Evolutionary conservation across 1,140 invertebrate species (phyloP), one percentile per base, ranked within the genome.

Genomic region (Zophobas morio): DNA sequence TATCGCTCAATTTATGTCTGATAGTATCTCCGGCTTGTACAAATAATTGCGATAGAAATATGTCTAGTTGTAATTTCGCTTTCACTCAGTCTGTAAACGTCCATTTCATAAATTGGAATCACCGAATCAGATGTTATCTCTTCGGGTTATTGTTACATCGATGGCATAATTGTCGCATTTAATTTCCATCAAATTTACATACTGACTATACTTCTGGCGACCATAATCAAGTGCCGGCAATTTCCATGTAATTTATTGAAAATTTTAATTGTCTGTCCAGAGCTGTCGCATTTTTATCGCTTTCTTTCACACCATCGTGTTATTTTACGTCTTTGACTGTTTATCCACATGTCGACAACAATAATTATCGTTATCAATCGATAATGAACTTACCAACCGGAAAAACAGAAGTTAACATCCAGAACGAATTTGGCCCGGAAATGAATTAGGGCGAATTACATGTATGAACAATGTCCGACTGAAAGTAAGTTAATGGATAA

Each of bases 401-500:
- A 66, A 66, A 42, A 46, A 40, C 20, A 20, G 20, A 20, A 20
- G 20, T 20, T 20, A 20, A 66, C 20, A 42, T 39, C 60, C 37
- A 34, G 6, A 63, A 63, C 6, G 35, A 63, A 39, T 6, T 6
- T 63, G 6, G 39, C n/a, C 39, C 60, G 60, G 60, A 66, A 66
- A 66, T 60, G 56, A 57, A 60, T 60, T 60, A 37, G 6, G 36
- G 36, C 53, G 49, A n/a, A 56, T 46, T 46, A 8, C 3, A 3
- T 56, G 54, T 37, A 46, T n/a, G 39, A 66, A 66, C 39, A 66
- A 42, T 66, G 60, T 32, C 57, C 36, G 32, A n/a, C 35, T 33
- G 57, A 63, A 63, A 37, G 57, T 63, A 63, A 66, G 60, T 39
- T 66, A 66, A 66, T 66, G 60, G 60, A 63, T 20, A 42, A 46